Conservation (phyloP, 1,140 invertebrate species). For the Oreohelix idahoensis region DNA sequence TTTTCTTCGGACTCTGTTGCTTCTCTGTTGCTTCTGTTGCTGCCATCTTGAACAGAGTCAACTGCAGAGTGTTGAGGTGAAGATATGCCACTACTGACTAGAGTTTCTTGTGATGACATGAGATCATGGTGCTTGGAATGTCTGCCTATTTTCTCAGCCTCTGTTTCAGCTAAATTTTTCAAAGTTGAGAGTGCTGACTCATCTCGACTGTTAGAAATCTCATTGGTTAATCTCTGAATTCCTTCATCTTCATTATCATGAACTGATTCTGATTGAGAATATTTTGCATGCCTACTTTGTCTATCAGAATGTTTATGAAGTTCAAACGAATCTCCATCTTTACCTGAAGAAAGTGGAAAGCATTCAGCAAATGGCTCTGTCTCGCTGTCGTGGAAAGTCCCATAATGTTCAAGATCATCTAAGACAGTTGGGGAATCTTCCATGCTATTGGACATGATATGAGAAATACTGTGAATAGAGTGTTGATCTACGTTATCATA, state of each 20-base stretch:
- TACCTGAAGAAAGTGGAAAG: not conserved
- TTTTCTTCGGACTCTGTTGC: too few species aligned
- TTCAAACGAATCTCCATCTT: not conserved
- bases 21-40: not conserved
- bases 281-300: not conserved
- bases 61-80: not conserved
- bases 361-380: not conserved
- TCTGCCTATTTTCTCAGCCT: not conserved
- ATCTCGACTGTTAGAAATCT: not conserved
- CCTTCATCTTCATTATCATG: not conserved
- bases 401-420: conserved; percentile 28
- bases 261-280: not conserved
- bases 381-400: not conserved
- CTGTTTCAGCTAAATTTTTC: not conserved
- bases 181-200: not conserved
- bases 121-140: not conserved
- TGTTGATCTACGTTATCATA: conserved; percentile 43
- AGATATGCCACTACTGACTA: not conserved
- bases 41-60: not conserved
- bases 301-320: not conserved
- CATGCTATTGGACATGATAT: not conserved
- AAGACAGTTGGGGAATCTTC: conserved; percentile 5
- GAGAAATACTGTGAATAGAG: conserved; percentile 57
- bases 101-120: not conserved
- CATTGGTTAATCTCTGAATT: not conserved